These are phyloP conservation scores for Sympetrum striolatum DNA, from an alignment of 2,888 invertebrate species.

Conservation along the genomic window DNA sequence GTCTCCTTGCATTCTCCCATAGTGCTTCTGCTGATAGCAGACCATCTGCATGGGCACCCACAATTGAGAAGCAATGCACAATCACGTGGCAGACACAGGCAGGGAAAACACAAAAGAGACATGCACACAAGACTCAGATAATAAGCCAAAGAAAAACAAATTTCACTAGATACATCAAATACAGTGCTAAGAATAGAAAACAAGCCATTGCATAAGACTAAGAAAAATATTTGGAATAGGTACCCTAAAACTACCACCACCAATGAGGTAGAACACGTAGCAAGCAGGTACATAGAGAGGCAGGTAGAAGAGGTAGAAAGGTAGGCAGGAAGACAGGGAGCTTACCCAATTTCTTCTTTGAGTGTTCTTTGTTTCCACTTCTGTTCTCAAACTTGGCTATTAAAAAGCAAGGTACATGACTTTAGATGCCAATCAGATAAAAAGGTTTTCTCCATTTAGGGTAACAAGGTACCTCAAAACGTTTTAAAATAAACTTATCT, in stretches of 20 bases:
- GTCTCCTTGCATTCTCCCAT: conserved; percentile 76
- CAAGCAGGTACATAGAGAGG: background rate
- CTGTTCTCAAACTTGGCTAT: background rate
- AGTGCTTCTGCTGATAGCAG: conserved; percentile 68
- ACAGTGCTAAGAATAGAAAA: background rate
- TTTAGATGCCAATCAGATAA: too few species aligned
- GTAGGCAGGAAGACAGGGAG: background rate
- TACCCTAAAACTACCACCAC: background rate
- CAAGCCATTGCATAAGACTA: background rate
- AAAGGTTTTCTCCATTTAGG: too few species aligned
- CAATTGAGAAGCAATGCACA: conserved; percentile 51
- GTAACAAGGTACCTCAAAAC: too few species aligned
- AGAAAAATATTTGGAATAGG: conserved; percentile 20
- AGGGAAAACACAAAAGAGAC: conserved; percentile 47
- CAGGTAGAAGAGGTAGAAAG: background rate
- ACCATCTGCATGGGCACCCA: conserved; percentile 56
- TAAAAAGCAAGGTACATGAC: background rate
- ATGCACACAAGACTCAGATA: background rate
- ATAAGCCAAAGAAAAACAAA: conserved; percentile 40
- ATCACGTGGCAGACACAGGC: conserved; percentile 58
- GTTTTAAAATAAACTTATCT: too few species aligned
- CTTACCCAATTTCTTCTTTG: conserved; percentile 5
- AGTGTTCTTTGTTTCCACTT: background rate
- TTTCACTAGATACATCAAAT: conserved; percentile 45
- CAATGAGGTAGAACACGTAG: background rate